Evolutionary conservation across 2,888 invertebrate genomes (phyloP).

Genomic region (Drosophila trichaetosa): DNA sequence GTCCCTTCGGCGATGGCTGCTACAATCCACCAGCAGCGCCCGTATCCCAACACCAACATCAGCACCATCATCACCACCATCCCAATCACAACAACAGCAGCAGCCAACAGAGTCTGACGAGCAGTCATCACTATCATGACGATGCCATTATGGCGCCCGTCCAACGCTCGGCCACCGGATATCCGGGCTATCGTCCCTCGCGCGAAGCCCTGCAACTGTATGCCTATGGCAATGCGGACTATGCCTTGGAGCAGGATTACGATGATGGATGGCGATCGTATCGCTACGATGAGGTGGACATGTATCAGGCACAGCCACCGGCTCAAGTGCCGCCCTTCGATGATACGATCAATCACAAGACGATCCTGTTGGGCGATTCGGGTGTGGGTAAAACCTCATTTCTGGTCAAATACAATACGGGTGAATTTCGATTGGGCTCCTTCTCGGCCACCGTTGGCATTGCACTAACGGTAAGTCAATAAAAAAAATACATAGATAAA

Average conservation of each 20-base stretch:
- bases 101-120: constrained; percentile 70
- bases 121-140: constrained; percentile 73
- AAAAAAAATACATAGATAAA: neutral
- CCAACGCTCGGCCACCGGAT: constrained; percentile 89
- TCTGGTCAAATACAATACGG: constrained; percentile 96
- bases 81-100: constrained; percentile 44
- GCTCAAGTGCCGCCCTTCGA: constrained; percentile 79
- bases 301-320: constrained; percentile 63
- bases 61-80: constrained; percentile 65
- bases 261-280: constrained; percentile 85
- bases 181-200: constrained; percentile 91
- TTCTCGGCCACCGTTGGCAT: constrained; percentile 98
- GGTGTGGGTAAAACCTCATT: constrained; percentile 97
- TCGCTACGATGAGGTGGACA: constrained; percentile 84
- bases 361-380: constrained; percentile 96
- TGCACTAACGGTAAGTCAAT: constrained; percentile 94
- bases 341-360: constrained; percentile 90
- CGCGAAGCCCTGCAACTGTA: constrained; percentile 88
- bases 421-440: constrained; percentile 94
- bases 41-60: constrained; percentile 53
- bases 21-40: constrained; percentile 75
- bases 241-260: constrained; percentile 72
- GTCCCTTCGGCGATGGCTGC: constrained; percentile 78
- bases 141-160: constrained; percentile 71
- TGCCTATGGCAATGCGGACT: constrained; percentile 81